Base-by-base conservation (phyloP, 1,140 invertebrate genomes). In the Lordiphosa collinella region DNA sequence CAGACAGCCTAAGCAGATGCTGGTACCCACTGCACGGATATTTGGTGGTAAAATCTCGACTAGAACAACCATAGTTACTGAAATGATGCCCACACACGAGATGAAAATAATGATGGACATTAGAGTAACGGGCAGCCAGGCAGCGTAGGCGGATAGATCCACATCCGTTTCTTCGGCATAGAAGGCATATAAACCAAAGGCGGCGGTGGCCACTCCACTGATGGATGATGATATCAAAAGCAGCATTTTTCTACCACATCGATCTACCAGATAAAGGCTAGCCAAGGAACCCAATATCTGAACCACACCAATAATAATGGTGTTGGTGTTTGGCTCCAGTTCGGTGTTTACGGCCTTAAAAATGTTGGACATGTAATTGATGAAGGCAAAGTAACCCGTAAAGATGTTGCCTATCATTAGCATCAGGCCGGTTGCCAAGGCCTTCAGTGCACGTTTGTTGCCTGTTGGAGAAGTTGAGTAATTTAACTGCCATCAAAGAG, bases 311-410 rank as follows among this genome's bases (percentile, higher is more conserved):
- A 92, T 90, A 1, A 91, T 90, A 8, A 91, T 91, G 0, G 91
- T 91, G 57, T 91, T 91, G 18, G 90, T 90, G 65, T 91, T 91
- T 0, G 91, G 90, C 54, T 90, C 90, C 44, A 92, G 60, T 2
- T 80, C 82, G 0, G 91, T 92, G 3, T 92, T 92, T 1, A 94
- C 91, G 0, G 90, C 90, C 1, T 87, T 68, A 79, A 95, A 96
- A 68, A 95, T 96, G 0, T 88, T 90, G 11, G 88, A 67, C 67
- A 85, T 86, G 49, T 89, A 89, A 43, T 84, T 88, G 14, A 82
- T 75, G 25, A 88, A 59, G 11, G 86, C 72, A n/a, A 86, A 88
- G 4, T 61, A 68, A 40, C 87, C 87, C 12, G 62, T 72, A 8
- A 88, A 88, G 1, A 75, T 73, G 48, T 78, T 80, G 9, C 75